Percentiles rank a stretch among this genome's conserved stretches.
Conservation (phyloP, 1,140 invertebrate genomes). For the Listronotus bonariensis region DNA sequence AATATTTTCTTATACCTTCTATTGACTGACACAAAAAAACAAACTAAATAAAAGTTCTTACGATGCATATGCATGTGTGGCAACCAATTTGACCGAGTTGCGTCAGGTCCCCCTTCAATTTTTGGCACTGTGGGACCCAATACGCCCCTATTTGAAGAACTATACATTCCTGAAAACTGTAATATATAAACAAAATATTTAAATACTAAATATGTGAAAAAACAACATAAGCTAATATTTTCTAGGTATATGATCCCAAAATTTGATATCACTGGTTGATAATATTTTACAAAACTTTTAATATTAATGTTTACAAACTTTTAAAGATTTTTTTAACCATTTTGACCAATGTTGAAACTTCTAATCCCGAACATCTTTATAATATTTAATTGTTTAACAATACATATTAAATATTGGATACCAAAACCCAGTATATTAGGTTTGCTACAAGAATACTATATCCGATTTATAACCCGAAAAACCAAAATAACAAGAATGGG, state of each 20-base stretch:
- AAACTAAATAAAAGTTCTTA: constrained; percentile 62
- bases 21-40: constrained; percentile 48
- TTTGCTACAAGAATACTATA: too few relatives aligned
- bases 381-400: too few relatives aligned
- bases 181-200: constrained; percentile 4
- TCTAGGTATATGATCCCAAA: too few relatives aligned
- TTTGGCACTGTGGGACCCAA: constrained; percentile 59
- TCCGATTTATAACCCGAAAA: too few relatives aligned
- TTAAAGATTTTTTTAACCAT: too few relatives aligned
- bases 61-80: constrained; percentile 63
- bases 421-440: too few relatives aligned
- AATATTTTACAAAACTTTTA: not conserved
- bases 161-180: constrained; percentile 55
- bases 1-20: not conserved
- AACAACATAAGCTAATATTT: too few relatives aligned
- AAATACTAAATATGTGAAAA: constrained; percentile 2
- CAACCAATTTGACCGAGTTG: constrained; percentile 61
- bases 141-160: constrained; percentile 56
- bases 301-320: too few relatives aligned
- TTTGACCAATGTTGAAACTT: too few relatives aligned
- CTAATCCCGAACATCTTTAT: too few relatives aligned
- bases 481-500: too few relatives aligned
- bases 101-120: constrained; percentile 59
- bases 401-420: too few relatives aligned
- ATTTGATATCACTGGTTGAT: not conserved